Evolutionary conservation across 2,113 vertebrate species (phyloP), one percentile per base, ranked within the genome.

Genomic region (Bubo scandiacus): DNA sequence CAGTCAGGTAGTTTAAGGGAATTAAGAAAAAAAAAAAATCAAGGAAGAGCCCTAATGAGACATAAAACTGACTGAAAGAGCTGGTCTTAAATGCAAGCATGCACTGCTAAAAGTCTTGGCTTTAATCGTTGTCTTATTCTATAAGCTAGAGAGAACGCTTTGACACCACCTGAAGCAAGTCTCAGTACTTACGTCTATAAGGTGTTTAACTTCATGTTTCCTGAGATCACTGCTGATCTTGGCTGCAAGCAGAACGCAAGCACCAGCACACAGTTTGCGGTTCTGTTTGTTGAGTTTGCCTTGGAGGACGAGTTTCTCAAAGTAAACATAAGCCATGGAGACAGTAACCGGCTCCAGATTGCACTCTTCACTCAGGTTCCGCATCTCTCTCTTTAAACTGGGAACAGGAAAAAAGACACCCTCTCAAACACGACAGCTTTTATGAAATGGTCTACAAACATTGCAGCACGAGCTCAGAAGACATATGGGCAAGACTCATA

Each of bases 221-320:
- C 98, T 99, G 88, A 99, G 99, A 95, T 99, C 99, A 27, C 99
- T 99, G 98, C 99, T 99, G 98, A 99, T 99, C 98, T 99, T 99
- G 88, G 99, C 99, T 7, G 99, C 99, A 9, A 99, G 97, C 75
- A 99, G 98, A 81, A 99, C 98, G 6, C 99, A 99, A 59, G 99
- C 99, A 4, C 99, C 99, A 1, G 99, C 99, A 9, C 99, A 99
- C 97, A 99, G 97, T 98, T 99, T 99, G 97, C 99, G 99, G 98
- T 99, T 99, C 95, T 99, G 99, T 95, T 99, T 99, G 97, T 99
- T 99, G 86, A 99, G 99, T 66, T 99, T 98, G 43, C 99, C 99
- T 98, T 99, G 99, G 51, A 99, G 98, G 68, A 99, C 99, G 15
- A 99, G 97, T 98, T 99, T 99, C 98, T 99, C 99, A 36, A 99